Conservation (phyloP, 2,113 vertebrate genomes). For the Lamprotornis superbus region DNA sequence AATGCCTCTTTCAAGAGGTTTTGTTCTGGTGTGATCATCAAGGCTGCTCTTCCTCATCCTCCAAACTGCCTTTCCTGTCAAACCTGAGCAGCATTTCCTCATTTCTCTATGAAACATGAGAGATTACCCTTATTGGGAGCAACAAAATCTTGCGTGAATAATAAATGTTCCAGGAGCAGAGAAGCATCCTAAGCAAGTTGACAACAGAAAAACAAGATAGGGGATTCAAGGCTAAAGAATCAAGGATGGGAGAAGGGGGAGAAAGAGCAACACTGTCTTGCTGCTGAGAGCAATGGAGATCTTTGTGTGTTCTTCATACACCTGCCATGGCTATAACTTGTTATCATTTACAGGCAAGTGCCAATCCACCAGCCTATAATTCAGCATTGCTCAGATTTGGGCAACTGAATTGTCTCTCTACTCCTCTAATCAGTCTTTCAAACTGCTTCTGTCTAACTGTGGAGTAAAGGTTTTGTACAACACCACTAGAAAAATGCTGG, state of each 20-base stretch:
- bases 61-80: neutral
- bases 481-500: neutral
- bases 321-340: neutral
- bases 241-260: neutral
- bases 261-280: neutral
- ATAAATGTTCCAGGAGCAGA: neutral
- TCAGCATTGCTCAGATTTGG: neutral
- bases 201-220: neutral
- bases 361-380: neutral
- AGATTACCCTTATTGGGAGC: neutral
- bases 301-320: neutral
- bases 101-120: neutral
- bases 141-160: neutral
- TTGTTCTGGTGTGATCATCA: neutral
- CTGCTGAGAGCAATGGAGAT: neutral
- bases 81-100: neutral
- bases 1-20: slow-evolving; percentile 1
- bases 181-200: neutral
- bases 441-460: neutral
- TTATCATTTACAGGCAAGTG: neutral
- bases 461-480: neutral
- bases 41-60: neutral
- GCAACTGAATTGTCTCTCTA: neutral
- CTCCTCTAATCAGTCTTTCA: neutral
- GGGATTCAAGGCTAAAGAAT: neutral